phyloP scores from a whole-genome alignment of 2,113 vertebrate genomes.

The Pygoscelis antarcticus region DNA sequence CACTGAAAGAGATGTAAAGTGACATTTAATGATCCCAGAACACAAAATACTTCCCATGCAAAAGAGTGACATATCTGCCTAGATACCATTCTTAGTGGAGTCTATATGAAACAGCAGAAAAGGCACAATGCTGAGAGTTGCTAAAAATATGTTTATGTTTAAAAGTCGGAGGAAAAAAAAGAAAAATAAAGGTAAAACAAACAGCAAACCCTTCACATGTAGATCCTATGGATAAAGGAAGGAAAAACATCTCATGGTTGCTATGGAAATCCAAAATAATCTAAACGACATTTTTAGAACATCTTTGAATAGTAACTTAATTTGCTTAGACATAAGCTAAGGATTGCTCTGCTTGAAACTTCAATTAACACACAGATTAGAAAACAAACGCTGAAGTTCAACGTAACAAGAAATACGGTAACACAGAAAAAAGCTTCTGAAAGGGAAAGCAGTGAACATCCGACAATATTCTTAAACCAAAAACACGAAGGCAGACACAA shows the following conservation, averaged over 20 bases:
- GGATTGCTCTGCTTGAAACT: constrained; percentile 5
- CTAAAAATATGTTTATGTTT: constrained; percentile 8
- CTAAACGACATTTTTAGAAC: background rate
- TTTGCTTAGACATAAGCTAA: background rate
- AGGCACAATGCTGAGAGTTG: background rate
- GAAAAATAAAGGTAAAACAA: background rate
- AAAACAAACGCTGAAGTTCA: constrained; percentile 27
- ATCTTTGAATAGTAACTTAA: background rate
- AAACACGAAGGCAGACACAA: background rate
- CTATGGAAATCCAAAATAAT: constrained; percentile 37
- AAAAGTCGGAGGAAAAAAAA: background rate
- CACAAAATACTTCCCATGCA: background rate
- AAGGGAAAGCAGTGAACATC: background rate
- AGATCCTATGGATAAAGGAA: background rate
- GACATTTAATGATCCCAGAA: background rate
- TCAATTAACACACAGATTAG: background rate
- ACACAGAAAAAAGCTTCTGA: background rate
- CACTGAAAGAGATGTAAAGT: background rate
- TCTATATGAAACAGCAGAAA: background rate
- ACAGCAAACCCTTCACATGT: background rate
- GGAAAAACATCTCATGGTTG: background rate
- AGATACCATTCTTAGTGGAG: background rate
- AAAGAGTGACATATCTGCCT: background rate
- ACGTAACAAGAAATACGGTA: background rate
- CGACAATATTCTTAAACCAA: background rate